Percentiles rank a stretch among this genome's conserved stretches.
Conservation (phyloP, 1,140 invertebrate species). For the Andrena cerasifolii region DNA sequence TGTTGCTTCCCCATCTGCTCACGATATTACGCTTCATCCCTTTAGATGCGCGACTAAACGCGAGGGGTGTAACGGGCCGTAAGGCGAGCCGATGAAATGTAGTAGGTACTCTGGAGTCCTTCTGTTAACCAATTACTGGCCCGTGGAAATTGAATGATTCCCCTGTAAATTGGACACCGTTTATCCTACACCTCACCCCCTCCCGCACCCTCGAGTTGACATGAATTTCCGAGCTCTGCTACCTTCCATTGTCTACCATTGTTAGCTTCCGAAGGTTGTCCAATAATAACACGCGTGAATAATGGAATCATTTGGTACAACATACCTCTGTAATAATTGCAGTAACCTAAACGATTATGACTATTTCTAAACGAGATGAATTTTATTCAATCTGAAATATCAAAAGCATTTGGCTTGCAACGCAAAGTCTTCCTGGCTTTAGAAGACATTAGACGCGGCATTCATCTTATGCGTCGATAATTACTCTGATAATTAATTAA, state of each 20-base stretch:
- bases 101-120: not conserved
- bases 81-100: constrained; percentile 17
- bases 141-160: constrained; percentile 21
- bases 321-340: too few species aligned
- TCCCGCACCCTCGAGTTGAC: too few species aligned
- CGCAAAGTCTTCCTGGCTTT: not conserved
- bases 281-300: not conserved
- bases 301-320: too few species aligned
- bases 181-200: not conserved
- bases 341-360: too few species aligned
- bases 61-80: not conserved
- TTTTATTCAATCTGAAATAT: not conserved
- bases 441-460: not conserved
- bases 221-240: not conserved
- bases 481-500: constrained; percentile 26
- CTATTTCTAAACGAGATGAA: too few species aligned
- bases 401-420: not conserved
- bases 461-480: constrained; percentile 26
- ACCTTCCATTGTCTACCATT: not conserved
- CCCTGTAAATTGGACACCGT: constrained; percentile 9
- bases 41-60: not conserved
- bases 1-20: constrained; percentile 3
- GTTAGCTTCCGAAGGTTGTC: not conserved
- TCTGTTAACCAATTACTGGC: constrained; percentile 43
- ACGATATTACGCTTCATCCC: constrained; percentile 18